Base-by-base conservation (phyloP, 1,140 invertebrate species). In the Drosophila quadrilineata region DNA sequence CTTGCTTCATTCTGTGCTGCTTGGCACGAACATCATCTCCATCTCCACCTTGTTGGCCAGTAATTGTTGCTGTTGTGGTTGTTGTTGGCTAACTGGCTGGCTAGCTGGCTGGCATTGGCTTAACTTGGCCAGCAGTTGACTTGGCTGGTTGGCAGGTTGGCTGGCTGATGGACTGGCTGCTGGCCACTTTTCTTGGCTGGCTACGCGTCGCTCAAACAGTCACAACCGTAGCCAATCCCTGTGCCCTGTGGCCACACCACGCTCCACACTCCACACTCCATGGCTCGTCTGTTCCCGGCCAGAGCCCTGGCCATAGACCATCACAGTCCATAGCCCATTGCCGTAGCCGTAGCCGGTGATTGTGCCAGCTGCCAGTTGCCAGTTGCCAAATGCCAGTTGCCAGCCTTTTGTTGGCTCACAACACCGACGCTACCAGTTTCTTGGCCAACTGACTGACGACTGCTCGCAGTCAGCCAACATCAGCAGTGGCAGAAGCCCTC, bases 381-480 rank as follows among this genome's bases (percentile, higher is more conserved):
- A 46, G 54, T 48, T 52, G 50, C 50, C 50, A 54, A 31, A 41
- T 60, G 57, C 58, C 59, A 54, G 62, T 58, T 75, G 76, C 76
- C 76, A 84, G 76, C 77, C 77, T 76, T 77, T 87, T 87, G 84
- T 87, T 87, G 84, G 84, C 84, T 87, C 84, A 68, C 84, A 73
- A 87, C 82, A 87, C 84, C 73, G 82, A 76, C 82, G 80, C 84
- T 86, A 88, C 87, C 84, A 87, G 77, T 88, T 88, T 88, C 76
- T 88, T 88, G 82, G 87, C 87, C 87, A 88, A 88, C 87, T 88
- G 80, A 85, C 79, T 85, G 87, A 88, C 86, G 87, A 88, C 87
- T 88, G 82, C 71, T 74, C 74, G 84, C 40, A 64, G 80, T 72
- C 86, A 84, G 86, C 86, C 77, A 88, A 75, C 75, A 79, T 10